phyloP scores from a whole-genome alignment of 2,113 vertebrate genomes.

The Gymnarchus niloticus region DNA sequence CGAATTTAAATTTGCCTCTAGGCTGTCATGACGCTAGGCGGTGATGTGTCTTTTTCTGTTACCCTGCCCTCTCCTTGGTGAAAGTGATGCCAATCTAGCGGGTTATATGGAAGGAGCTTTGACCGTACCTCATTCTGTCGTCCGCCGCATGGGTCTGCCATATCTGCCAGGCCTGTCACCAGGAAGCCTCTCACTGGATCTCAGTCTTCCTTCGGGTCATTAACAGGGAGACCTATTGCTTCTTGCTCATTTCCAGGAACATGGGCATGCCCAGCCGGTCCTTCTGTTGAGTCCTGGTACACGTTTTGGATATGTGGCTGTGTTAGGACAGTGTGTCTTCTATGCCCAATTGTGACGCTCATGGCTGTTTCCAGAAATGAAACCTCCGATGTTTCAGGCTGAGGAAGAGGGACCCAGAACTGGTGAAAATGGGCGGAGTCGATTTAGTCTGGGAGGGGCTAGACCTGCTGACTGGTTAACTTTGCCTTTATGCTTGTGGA shows the following conservation, averaged over 20 bases:
- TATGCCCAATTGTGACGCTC: background rate
- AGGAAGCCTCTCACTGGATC: background rate
- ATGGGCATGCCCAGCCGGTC: background rate
- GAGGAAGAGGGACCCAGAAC: background rate
- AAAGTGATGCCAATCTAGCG: background rate
- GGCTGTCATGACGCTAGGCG: background rate
- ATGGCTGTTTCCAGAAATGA: too few species aligned
- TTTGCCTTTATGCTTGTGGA: conserved; percentile 24
- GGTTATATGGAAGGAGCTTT: background rate
- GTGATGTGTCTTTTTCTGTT: background rate
- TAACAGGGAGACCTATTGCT: background rate
- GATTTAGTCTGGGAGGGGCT: background rate
- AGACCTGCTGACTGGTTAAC: background rate
- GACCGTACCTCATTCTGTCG: background rate
- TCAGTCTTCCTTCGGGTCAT: background rate
- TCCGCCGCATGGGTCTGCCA: background rate
- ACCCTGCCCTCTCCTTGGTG: background rate
- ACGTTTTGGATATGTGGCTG: background rate
- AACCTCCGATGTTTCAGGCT: too few species aligned
- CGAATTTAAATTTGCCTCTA: background rate
- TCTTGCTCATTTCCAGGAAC: background rate
- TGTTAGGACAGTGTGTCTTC: background rate
- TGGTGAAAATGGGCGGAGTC: too few species aligned
- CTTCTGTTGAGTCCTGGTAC: background rate
- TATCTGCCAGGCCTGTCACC: background rate